Base-by-base conservation (phyloP, 2,113 vertebrate genomes). In the Phalacrocorax brasilianus region DNA sequence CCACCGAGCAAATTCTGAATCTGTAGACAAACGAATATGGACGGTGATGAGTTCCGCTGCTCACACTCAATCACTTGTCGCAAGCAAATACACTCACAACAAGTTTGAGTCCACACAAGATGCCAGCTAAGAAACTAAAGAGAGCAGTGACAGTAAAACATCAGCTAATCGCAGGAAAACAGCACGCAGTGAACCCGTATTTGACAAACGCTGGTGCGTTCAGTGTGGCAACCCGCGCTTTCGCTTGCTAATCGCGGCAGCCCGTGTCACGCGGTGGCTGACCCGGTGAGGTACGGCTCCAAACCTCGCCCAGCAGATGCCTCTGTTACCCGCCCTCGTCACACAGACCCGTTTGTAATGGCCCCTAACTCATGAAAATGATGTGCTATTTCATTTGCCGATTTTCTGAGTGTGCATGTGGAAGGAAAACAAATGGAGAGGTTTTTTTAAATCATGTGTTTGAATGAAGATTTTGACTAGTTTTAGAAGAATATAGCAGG, bases 1-100 rank as follows among this genome's bases (percentile, higher is more conserved):
- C 82, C n/a, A 14, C n/a, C 52, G 18, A 98, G 96, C 38, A 97
- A 62, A 26, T 87, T 93, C 81, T 95, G 97, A 30, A 98, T 95
- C 98, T 98, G 94, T 2, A 52, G 79, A 63, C 16, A 38, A 65
- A 88, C 9, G 12, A 82, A 38, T 0, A 45, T 0, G 33, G 63
- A 27, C 8, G 18, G 32, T 5, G 21, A 21, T 9, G 67, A 75
- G 80, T 73, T 38, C 11, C 0, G 12, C 49, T 13, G 1, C 23
- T 77, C 42, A 6, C 33, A 6, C 21, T 16, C n/a, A 17, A 1
- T 7, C 38, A 1, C 21, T 44, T 27, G 9, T 18, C 35, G 45
- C 4, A 14, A 33, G 73, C n/a, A 21, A 50, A 89, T 14, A 2
- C 22, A 2, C 40, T 15, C 38, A 38, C 22, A 23, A 2, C 17